phyloP scores from a whole-genome alignment of 2,113 vertebrate genomes.

The Ahaetulla prasina region DNA sequence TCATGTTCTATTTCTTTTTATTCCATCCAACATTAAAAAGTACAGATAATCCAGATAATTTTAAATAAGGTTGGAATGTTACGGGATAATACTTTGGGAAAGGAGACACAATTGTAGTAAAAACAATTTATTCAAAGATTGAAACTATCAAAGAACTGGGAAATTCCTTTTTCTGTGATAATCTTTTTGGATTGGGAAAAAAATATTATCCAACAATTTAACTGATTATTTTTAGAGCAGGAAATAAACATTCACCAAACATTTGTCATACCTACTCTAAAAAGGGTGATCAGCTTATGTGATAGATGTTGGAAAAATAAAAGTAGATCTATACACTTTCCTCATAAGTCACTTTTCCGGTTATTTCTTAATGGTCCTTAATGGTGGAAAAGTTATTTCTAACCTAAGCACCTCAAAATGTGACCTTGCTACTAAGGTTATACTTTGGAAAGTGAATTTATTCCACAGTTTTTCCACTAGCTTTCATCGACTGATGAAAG shows the following conservation, averaged over 20 bases:
- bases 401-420: neutral
- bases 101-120: neutral
- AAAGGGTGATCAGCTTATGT: neutral
- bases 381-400: too few relatives aligned
- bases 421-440: neutral
- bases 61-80: neutral
- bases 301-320: too few relatives aligned
- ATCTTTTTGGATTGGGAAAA: neutral
- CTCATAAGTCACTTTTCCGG: too few relatives aligned
- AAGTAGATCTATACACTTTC: too few relatives aligned
- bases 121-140: neutral
- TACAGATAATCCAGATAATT: neutral
- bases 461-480: neutral
- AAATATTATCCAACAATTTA: too few relatives aligned
- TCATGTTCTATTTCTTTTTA: slow-evolving; percentile 8
- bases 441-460: neutral
- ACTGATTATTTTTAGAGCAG: neutral
- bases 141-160: neutral
- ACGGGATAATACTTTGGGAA: neutral
- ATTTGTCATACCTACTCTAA: neutral
- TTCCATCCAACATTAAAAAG: neutral
- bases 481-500: neutral
- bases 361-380: too few relatives aligned
- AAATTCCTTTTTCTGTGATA: neutral
- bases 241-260: neutral